These are phyloP conservation scores for Nematolebias whitei DNA, from an alignment of 2,113 vertebrate species.

Conservation along the genomic window DNA sequence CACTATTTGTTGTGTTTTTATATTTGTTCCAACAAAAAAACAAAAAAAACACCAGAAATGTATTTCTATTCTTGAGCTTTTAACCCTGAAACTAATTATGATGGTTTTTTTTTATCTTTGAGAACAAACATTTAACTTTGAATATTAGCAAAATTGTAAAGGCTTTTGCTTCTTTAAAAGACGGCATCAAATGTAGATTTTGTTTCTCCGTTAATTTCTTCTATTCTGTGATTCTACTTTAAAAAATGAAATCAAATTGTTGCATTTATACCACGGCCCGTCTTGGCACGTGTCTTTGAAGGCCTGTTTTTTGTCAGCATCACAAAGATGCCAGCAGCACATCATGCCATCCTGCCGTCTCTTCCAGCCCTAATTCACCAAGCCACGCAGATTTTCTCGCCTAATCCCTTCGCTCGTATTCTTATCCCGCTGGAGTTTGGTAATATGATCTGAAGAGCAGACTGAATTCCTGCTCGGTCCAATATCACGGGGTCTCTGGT, in stretches of 20 bases:
- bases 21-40: conserved; percentile 37
- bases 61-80: background rate
- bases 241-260: conserved; percentile 3
- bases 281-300: conserved; percentile 31
- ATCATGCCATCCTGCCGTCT: conserved; percentile 50
- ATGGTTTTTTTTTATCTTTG: background rate
- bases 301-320: conserved; percentile 35
- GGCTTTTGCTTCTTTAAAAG: too few species aligned
- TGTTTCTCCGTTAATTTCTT: background rate
- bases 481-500: conserved; percentile 51
- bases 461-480: conserved; percentile 52
- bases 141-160: background rate
- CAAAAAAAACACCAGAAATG: background rate
- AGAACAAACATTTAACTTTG: too few species aligned
- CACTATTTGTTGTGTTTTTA: conserved; percentile 25
- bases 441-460: conserved; percentile 64
- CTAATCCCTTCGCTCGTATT: conserved; percentile 62
- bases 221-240: background rate
- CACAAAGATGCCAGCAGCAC: conserved; percentile 44
- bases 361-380: conserved; percentile 61
- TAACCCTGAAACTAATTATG: background rate
- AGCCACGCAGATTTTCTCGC: conserved; percentile 56
- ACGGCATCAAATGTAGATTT: background rate
- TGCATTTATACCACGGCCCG: conserved; percentile 31
- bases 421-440: conserved; percentile 51